Conservation (phyloP, 2,797 vertebrate species). For the Gallinago nigripennis region DNA sequence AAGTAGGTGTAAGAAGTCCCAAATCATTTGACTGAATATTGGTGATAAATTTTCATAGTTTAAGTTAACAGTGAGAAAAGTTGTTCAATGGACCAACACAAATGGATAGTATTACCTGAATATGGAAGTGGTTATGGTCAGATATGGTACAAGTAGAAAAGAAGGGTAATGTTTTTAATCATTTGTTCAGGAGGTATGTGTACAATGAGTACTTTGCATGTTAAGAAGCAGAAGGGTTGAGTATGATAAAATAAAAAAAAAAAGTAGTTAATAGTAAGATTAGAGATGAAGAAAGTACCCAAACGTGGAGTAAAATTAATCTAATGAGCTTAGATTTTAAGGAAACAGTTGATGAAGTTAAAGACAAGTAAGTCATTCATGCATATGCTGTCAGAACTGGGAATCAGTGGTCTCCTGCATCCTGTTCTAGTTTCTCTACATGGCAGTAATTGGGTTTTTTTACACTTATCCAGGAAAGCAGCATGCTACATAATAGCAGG, state of each 20-base stretch:
- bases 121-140: neutral
- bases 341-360: neutral
- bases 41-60: neutral
- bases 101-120: neutral
- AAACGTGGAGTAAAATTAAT: neutral
- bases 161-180: neutral
- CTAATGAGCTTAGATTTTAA: neutral
- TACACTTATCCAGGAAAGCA: neutral
- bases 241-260: neutral
- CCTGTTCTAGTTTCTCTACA: neutral
- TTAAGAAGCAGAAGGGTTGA: neutral
- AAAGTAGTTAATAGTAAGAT: neutral
- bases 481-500: neutral
- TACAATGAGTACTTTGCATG: neutral
- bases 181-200: neutral
- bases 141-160: neutral
- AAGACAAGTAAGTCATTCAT: neutral
- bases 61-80: neutral
- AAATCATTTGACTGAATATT: neutral
- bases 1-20: neutral
- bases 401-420: neutral
- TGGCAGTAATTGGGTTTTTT: neutral
- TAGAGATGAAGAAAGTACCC: neutral
- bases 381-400: neutral
- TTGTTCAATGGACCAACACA: neutral